Evolutionary conservation across 2,888 invertebrate species (phyloP), one percentile per base, ranked within the genome.

Genomic region (Frankliniella intonsa): DNA sequence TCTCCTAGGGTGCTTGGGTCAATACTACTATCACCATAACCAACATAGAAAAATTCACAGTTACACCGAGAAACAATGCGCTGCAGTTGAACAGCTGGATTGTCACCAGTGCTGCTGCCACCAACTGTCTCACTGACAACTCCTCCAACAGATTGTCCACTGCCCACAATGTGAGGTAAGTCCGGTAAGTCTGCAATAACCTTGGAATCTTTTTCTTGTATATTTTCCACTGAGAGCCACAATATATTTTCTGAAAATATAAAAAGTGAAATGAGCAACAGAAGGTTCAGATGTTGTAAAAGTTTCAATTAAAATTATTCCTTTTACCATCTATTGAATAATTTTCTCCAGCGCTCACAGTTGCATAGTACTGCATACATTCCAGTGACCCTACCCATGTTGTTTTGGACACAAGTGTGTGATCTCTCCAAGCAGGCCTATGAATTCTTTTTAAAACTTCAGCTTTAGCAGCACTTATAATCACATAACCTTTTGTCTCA

Each of bases 331-430:
- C 90, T 19, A 92, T 89, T 65, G 92, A 91, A 86, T 93, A 93
- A 84, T 91, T 91, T 86, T 93, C 92, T 55, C 92, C 92, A 7
- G 95, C 95, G 87, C 94, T 95, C 81, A 99, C 97, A 12, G 99
- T 99, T 17, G 99, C 99, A 90, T 99, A 99, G 90, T 99, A 99
- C 91, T 99, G 99, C 97, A 99, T 97, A 88, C 98, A 97, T 87
- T 96, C 95, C 17, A 99, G 90, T 82, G 95, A 93, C 27, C 98
- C 98, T 84, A 95, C 93, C 98, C 99, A 99, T 0, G 98, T 97
- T 0, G 95, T 94, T 89, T 99, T 99, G 51, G 95, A 93, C n/a
- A 97, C 94, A 3, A 97, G 89, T 14, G 95, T 94, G 81, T 94
- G 90, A 86, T 95, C 94, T 82, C 93, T 92, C 97, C 97, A 97